Percentiles rank a stretch among this genome's conserved stretches.
Evolutionary conservation across 2,797 vertebrate genomes (phyloP).

Genomic region (Lutra lutra): DNA sequence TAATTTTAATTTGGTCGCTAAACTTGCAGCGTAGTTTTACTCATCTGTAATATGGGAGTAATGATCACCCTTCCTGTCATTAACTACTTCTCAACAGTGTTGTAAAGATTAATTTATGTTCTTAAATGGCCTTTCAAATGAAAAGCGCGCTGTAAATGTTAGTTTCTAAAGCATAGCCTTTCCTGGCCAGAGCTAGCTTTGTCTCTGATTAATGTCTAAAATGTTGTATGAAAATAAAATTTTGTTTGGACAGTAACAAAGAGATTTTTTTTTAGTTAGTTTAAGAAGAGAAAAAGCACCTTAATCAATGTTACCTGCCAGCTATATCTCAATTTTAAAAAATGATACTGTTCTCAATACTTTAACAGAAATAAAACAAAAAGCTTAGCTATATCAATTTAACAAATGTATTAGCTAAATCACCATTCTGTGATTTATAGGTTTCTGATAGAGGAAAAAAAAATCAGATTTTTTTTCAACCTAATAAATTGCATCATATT

Average conservation of each 20-base stretch:
- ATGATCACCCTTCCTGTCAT: slow-evolving; percentile 68
- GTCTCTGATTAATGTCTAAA: slow-evolving; percentile 59
- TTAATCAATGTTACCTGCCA: neutral
- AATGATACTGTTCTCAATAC: neutral
- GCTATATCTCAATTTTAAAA: neutral
- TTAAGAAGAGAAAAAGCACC: neutral
- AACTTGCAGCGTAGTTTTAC: slow-evolving; percentile 67
- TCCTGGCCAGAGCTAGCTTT: slow-evolving; percentile 2
- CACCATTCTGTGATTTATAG: neutral
- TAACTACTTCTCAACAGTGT: slow-evolving; percentile 70
- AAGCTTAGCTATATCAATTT: neutral
- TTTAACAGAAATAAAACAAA: slow-evolving; percentile 56
- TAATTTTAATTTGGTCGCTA: slow-evolving; percentile 77
- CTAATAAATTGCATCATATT: slow-evolving; percentile 48
- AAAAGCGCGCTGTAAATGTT: slow-evolving; percentile 68
- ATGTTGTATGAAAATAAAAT: slow-evolving; percentile 18
- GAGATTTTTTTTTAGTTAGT: neutral
- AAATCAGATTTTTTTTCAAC: neutral
- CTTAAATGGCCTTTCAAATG: slow-evolving; percentile 69
- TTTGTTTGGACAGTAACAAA: slow-evolving; percentile 17
- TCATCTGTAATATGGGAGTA: slow-evolving; percentile 78
- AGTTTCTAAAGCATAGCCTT: slow-evolving; percentile 56
- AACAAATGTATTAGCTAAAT: slow-evolving; percentile 28
- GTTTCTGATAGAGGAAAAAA: neutral
- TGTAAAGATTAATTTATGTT: slow-evolving; percentile 78